phyloP scores from a whole-genome alignment of 2,113 vertebrate species.

The Pao palembangensis region DNA sequence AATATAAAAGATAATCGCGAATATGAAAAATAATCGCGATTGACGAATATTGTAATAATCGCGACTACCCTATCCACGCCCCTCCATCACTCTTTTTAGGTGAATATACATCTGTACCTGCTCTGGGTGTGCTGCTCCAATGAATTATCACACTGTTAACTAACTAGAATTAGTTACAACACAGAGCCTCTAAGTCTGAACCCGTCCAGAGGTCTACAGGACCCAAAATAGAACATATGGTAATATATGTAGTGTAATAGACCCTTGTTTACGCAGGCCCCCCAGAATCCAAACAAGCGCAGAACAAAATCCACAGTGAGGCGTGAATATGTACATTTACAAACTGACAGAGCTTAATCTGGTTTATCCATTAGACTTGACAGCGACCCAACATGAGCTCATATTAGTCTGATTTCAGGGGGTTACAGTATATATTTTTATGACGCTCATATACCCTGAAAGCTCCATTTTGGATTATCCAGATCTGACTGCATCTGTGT shows the following conservation, averaged over 20 bases:
- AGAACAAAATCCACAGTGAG: slow-evolving; percentile 41
- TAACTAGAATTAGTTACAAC: slow-evolving; percentile 43
- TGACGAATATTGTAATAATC: too few relatives aligned
- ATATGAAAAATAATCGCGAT: too few relatives aligned
- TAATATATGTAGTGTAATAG: slow-evolving; percentile 59
- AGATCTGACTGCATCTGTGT: slow-evolving; percentile 66
- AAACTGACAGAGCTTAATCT: slow-evolving; percentile 37
- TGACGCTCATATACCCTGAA: slow-evolving; percentile 58
- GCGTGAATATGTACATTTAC: slow-evolving; percentile 34
- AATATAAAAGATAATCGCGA: too few relatives aligned
- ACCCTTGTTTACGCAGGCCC: slow-evolving; percentile 57
- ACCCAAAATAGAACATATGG: slow-evolving; percentile 58
- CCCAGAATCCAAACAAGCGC: slow-evolving; percentile 38
- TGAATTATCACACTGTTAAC: slow-evolving; percentile 49
- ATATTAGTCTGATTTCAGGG: slow-evolving; percentile 43
- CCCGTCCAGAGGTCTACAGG: slow-evolving; percentile 36
- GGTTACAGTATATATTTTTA: slow-evolving; percentile 16
- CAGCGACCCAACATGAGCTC: slow-evolving; percentile 36
- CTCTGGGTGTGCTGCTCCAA: slow-evolving; percentile 7
- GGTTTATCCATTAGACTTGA: slow-evolving; percentile 23
- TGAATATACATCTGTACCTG: neutral
- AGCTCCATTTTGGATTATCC: slow-evolving; percentile 64
- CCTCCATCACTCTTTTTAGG: too few relatives aligned
- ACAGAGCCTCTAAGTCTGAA: slow-evolving; percentile 45
- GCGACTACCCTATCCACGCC: too few relatives aligned